Conservation (phyloP, 92 coral and sea anemone genomes). For the Montipora capitata region DNA sequence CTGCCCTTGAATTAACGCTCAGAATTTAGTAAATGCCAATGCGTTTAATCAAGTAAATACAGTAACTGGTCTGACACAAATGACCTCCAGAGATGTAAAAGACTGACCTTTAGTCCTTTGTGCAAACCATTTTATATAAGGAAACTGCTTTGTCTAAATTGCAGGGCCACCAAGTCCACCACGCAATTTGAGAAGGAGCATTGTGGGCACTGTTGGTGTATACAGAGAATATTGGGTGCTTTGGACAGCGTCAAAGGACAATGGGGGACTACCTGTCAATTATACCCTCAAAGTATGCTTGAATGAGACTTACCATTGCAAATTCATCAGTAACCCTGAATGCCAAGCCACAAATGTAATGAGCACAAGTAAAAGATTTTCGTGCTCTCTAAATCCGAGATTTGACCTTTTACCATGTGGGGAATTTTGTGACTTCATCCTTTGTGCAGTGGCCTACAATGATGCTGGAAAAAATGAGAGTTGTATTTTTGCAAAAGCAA, state of each 20-base stretch:
- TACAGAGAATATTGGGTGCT: not conserved
- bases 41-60: too few species aligned
- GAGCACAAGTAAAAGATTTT: not conserved
- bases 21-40: too few species aligned
- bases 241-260: slow-evolving; percentile 30
- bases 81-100: too few species aligned
- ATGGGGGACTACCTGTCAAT: slow-evolving; percentile 26
- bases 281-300: slow-evolving; percentile 13
- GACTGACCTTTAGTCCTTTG: too few species aligned
- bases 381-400: not conserved
- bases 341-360: not conserved
- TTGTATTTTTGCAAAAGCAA: not conserved
- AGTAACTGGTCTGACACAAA: too few species aligned
- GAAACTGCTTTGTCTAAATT: not conserved
- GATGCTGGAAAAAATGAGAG: not conserved
- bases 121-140: too few species aligned
- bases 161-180: slow-evolving; percentile 41
- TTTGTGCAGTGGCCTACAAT: slow-evolving; percentile 25
- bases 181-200: slow-evolving; percentile 25
- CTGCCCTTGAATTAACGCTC: too few species aligned
- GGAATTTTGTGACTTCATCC: not conserved
- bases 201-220: not conserved
- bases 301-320: slow-evolving; percentile 2
- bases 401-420: not conserved
- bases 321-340: not conserved